Percentiles rank a stretch among this genome's conserved stretches.
phyloP scores from a whole-genome alignment of 2,113 vertebrate species.

The Pionites leucogaster region DNA sequence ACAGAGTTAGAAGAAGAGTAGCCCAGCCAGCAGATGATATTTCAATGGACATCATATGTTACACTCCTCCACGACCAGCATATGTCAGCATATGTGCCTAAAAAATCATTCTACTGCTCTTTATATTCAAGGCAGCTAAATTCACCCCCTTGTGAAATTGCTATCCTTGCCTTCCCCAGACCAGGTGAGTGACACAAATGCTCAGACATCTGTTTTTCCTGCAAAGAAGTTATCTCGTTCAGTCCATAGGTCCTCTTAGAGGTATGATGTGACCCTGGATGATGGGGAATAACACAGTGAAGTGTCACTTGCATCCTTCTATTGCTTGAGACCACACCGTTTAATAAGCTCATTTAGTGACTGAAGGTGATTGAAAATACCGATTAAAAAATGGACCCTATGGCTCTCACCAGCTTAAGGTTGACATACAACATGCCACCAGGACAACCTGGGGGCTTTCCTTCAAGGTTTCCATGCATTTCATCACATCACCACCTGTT shows the following conservation, averaged over 20 bases:
- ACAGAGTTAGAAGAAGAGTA: neutral
- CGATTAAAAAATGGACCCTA: neutral
- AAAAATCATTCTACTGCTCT: neutral
- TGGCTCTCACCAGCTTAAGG: neutral
- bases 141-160: neutral
- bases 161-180: neutral
- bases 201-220: neutral
- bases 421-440: neutral
- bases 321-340: neutral
- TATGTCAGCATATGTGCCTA: neutral
- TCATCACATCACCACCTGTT: neutral
- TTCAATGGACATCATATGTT: neutral
- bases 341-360: neutral
- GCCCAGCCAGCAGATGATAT: neutral
- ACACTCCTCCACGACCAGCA: neutral
- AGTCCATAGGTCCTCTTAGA: neutral
- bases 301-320: neutral
- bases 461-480: neutral
- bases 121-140: neutral
- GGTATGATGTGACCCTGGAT: fast-evolving
- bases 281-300: neutral
- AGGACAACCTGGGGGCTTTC: neutral
- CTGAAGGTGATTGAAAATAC: neutral
- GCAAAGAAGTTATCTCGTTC: neutral
- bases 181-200: neutral